Base-by-base conservation (phyloP, 2,888 invertebrate species). In the Ommatoiulus sabulosus region DNA sequence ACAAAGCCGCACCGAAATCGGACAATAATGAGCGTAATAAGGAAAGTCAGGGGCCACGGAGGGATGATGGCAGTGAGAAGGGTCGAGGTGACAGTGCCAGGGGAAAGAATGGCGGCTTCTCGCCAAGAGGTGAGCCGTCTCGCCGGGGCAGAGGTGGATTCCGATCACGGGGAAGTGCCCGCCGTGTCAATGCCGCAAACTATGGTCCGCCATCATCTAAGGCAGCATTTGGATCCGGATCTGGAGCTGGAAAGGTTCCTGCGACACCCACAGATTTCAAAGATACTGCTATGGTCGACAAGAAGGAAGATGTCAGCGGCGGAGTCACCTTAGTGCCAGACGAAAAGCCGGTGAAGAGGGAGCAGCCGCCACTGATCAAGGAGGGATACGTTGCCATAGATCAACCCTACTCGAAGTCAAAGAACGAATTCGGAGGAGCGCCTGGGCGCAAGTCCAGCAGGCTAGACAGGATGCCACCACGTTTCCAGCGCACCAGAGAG, bases 91-190 rank as follows among this genome's bases (percentile, higher is more conserved):
- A 72, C 3, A 46, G 44, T 3, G 44, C 84, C 7, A 84, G 80
- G 44, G 87, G 88, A 3, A 90, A 90, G 57, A 89, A 89, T 35
- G 96, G 96, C 91, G 96, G 96, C 87, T 97, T 97, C 93, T 95
- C 96, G 0, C 97, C 97, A 0, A 94, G 97, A 43, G 97, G 97
- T 0, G 97, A 97, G 92, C 97, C 97, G 0, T 97, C 97, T 0
- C 94, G 97, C 87, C 95, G 97, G 89, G 97, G 97, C 6, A 94
- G 97, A 90, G 97, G 96, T 20, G 94, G 94, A 93, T 89, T 94
- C 94, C 90, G 89, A 89, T 91, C 91, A 87, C 91, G 92, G 90
- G 92, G 92, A 72, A 91, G 90, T 88, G 88, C 91, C 88, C 90
- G 92, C 86, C 91, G 92, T 89, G 91, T 91, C 90, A 91, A 91